Conservation (phyloP, 2,113 vertebrate genomes). For the Empidonax traillii region DNA sequence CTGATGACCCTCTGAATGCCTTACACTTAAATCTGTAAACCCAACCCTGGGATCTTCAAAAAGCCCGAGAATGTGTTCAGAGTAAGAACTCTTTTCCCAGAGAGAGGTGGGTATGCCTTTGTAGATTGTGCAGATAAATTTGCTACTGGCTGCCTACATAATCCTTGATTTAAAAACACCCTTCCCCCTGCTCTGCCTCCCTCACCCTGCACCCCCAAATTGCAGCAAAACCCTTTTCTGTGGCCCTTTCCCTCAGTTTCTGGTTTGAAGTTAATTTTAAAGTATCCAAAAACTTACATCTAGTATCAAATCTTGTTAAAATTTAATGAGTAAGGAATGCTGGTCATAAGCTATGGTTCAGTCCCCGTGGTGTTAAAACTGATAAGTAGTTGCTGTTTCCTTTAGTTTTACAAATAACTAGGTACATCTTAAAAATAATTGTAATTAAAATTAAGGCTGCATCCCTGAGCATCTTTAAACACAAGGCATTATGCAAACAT, state of each 20-base stretch:
- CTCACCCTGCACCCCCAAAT: not conserved
- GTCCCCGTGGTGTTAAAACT: not conserved
- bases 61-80: not conserved
- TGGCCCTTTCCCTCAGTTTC: not conserved
- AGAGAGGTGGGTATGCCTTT: not conserved
- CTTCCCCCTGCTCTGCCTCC: rapidly evolving
- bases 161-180: not conserved
- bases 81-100: not conserved
- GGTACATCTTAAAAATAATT: not conserved
- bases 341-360: not conserved
- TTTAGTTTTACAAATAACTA: not conserved
- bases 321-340: not conserved
- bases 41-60: not conserved
- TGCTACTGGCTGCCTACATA: not conserved
- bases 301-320: not conserved
- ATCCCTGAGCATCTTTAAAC: not conserved
- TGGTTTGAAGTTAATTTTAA: not conserved
- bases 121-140: not conserved
- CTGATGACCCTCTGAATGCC: not conserved
- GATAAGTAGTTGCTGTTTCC: not conserved
- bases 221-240: not conserved
- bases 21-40: not conserved
- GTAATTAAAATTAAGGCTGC: not conserved
- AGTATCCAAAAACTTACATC: not conserved
- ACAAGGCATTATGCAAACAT: rapidly evolving